Conservation (phyloP, 2,888 invertebrate genomes). For the Epinotia bilunana region DNA sequence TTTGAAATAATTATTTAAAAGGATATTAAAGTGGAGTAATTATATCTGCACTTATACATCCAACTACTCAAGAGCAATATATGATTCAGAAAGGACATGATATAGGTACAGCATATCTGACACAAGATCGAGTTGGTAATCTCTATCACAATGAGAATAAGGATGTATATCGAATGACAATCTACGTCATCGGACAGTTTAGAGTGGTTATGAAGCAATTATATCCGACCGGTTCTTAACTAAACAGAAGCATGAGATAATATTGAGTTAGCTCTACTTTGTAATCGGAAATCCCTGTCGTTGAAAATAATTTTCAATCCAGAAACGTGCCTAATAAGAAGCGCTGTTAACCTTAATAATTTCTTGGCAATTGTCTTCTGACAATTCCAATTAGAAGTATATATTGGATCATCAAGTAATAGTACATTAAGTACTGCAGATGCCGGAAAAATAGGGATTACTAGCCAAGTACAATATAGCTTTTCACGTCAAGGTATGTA, state of each 20-base stretch:
- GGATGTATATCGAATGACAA: neutral
- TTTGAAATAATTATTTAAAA: neutral
- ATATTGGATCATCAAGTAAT: too few species aligned
- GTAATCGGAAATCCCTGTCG: neutral
- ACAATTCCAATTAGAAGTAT: too few species aligned
- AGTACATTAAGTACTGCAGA: too few species aligned
- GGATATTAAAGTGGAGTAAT: constrained; percentile 2
- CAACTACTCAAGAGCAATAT: neutral
- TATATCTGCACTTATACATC: constrained; percentile 1
- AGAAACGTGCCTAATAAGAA: neutral
- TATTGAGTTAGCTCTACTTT: constrained; percentile 14
- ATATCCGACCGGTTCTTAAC: constrained; percentile 31
- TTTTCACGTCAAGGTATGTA: too few species aligned
- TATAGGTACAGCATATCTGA: neutral
- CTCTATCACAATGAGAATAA: neutral
- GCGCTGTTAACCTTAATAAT: too few species aligned
- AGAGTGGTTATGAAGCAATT: constrained; percentile 9
- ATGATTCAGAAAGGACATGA: constrained; percentile 3
- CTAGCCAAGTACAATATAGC: too few species aligned
- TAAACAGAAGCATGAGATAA: constrained; percentile 34
- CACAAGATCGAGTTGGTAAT: neutral
- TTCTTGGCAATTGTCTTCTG: too few species aligned
- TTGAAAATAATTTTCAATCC: neutral
- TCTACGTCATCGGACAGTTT: neutral
- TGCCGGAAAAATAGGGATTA: too few species aligned